Percentiles rank a stretch among this genome's conserved stretches.
These are phyloP conservation scores for Cuniculus paca DNA, from an alignment of 2,797 vertebrate genomes.

Conservation along the genomic window DNA sequence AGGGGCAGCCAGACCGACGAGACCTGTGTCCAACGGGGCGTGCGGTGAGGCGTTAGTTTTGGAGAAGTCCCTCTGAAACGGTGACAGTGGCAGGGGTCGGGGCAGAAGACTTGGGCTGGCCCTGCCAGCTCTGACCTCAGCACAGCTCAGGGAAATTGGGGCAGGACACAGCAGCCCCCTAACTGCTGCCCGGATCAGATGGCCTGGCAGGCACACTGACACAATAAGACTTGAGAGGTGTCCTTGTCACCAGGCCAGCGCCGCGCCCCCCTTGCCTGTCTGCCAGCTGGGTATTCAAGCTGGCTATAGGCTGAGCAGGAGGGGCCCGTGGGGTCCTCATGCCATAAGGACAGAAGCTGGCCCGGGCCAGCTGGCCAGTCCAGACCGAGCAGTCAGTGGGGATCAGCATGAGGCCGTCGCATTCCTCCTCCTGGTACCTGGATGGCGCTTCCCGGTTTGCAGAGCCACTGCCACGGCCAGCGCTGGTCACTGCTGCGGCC, in stretches of 20 bases:
- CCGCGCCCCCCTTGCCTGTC: background rate
- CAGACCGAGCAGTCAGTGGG: accelerated
- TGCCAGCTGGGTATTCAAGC: background rate
- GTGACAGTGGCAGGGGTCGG: too few species aligned
- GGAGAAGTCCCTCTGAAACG: background rate
- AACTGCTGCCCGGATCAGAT: background rate
- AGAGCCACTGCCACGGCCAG: accelerated
- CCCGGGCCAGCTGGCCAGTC: background rate
- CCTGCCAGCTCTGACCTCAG: background rate
- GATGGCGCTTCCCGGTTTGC: accelerated
- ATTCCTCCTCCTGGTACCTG: accelerated
- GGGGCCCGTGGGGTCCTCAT: background rate
- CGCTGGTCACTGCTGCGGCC: background rate
- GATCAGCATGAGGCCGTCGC: background rate
- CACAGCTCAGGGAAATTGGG: background rate
- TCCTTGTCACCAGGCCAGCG: background rate
- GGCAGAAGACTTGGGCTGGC: background rate
- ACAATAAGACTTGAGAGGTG: background rate
- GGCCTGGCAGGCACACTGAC: background rate
- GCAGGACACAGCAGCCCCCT: background rate
- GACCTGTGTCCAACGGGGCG: accelerated
- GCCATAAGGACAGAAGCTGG: background rate
- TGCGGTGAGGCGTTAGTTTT: background rate
- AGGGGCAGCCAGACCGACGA: background rate
- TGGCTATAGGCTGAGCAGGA: background rate